Conservation (phyloP, 2,797 vertebrate species). For the Ceryle rudis region DNA sequence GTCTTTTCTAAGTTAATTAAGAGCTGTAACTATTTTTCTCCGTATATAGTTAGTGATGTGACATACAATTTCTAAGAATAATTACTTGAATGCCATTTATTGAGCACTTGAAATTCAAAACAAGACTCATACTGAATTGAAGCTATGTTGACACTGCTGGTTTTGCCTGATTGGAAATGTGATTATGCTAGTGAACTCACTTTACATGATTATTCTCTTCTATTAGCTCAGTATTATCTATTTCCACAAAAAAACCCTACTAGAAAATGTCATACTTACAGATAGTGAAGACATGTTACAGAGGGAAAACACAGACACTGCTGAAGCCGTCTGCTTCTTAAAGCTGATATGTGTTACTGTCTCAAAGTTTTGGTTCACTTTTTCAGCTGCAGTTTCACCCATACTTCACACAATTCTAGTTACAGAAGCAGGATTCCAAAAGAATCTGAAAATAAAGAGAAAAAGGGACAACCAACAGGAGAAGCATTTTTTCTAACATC, state of each 20-base stretch:
- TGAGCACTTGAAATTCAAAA: conserved; percentile 25
- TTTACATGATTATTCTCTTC: neutral
- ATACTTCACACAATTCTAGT: neutral
- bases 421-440: neutral
- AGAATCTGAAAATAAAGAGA: neutral
- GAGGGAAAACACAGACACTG: neutral
- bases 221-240: conserved; percentile 17
- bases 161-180: conserved; percentile 24
- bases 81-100: neutral
- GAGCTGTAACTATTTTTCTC: neutral
- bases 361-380: neutral
- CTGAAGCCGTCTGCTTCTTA: neutral
- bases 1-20: neutral
- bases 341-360: neutral
- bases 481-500: neutral
- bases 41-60: neutral
- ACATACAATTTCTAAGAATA: neutral
- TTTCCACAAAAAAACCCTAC: neutral
- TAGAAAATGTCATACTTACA: neutral
- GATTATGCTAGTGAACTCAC: neutral
- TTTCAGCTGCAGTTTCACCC: neutral
- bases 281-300: neutral
- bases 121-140: neutral
- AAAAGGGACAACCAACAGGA: neutral
- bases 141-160: neutral